Percentiles rank a stretch among this genome's conserved stretches.
These are phyloP conservation scores for Idaea straminata DNA, from an alignment of 2,888 invertebrate species.

Conservation along the genomic window DNA sequence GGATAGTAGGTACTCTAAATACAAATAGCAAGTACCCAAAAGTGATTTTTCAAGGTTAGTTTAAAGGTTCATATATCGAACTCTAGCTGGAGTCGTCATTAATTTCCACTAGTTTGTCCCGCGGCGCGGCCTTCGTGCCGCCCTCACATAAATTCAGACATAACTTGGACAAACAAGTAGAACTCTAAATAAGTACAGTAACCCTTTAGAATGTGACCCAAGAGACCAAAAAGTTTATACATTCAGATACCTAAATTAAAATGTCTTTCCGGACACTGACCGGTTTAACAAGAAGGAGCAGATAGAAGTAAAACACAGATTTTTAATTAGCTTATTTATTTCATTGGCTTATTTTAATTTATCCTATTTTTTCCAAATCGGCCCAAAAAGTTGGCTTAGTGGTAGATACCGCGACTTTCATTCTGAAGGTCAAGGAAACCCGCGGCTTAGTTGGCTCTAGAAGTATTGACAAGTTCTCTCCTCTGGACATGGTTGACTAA, in stretches of 20 bases:
- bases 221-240: slow-evolving; percentile 57
- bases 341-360: no score
- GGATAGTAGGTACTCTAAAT: no score
- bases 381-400: no score
- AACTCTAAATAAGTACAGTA: slow-evolving; percentile 65
- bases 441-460: no score
- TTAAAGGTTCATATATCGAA: slow-evolving; percentile 42
- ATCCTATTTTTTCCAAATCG: no score
- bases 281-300: neutral
- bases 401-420: no score
- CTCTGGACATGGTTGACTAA: no score
- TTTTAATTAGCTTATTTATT: no score
- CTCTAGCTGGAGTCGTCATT: slow-evolving; percentile 53
- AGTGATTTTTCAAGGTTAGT: slow-evolving; percentile 40
- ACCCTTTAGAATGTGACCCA: slow-evolving; percentile 63
- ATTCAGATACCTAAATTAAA: slow-evolving; percentile 44
- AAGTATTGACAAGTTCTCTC: no score
- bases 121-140: slow-evolving; percentile 54
- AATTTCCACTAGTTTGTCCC: slow-evolving; percentile 67
- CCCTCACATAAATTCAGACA: slow-evolving; percentile 70
- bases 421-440: no score
- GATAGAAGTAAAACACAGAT: neutral
- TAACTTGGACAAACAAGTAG: slow-evolving; percentile 68
- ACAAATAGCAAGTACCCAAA: neutral
- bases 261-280: slow-evolving; percentile 8